Evolutionary conservation across 2,888 invertebrate species (phyloP), one percentile per base, ranked within the genome.

Genomic region (Hypolimnas misippus): DNA sequence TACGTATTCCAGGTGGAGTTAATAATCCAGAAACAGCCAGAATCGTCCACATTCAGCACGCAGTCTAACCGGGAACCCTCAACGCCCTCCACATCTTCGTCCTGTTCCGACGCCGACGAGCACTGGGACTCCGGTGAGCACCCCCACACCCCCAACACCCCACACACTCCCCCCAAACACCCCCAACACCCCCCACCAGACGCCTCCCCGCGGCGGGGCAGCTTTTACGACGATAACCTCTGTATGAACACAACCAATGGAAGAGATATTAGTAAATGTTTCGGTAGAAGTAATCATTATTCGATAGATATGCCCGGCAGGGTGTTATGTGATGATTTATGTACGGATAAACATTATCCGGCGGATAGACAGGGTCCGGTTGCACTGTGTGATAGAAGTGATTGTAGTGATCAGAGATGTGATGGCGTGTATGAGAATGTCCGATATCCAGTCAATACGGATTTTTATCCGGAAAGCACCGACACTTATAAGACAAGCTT

Each of bases 71-170:
- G 70, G 71, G 72, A 75, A 60, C 70, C 75, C 50, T 70, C 78
- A 50, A 76, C 77, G 56, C 76, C 78, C 67, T 70, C 69, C 25
- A 72, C 73, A 35, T 79, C 82, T 57, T 84, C 85, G 63, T 78
- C 82, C 60, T 78, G 80, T 81, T 80, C 84, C 78, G 86, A 82
- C 79, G 78, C 82, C 71, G 87, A 88, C 75, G 94, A 93, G 76
- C 94, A 93, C 83, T 96, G 95, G 95, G 96, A 96, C 92, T 95
- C 95, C 81, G 96, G 96, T 95, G 94, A 95, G 95, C 92, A 50
- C 8, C 29, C 49, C 29, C 49, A 6, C 49, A 29, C 49, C 46
- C n/a, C 46, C 12, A 12, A 46, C 46, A 46, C 25, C n/a, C 21
- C 49, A 7, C 5, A 14, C 29, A 29, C 49, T 2, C 46, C 19